phyloP scores from a whole-genome alignment of 2,888 invertebrate species.

The Lepidocyrtoides sp. region DNA sequence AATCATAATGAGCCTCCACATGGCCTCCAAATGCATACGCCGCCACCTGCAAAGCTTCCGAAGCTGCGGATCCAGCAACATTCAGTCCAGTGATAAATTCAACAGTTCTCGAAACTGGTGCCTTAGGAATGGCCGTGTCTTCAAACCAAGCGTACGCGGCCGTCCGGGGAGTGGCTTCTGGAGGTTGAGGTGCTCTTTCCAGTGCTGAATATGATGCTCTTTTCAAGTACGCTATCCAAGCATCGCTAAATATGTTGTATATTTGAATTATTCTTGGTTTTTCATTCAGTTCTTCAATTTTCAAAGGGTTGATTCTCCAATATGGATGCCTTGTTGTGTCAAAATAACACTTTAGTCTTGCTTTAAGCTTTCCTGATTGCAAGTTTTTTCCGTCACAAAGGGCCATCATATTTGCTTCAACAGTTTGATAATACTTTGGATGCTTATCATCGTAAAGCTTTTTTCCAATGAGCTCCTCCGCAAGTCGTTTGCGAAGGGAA shows the following conservation, averaged over 20 bases:
- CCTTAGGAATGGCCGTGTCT: slow-evolving; percentile 76
- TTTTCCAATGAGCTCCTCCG: slow-evolving; percentile 45
- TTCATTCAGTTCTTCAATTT: slow-evolving; percentile 74
- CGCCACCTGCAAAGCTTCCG: slow-evolving; percentile 83
- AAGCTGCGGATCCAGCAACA: slow-evolving; percentile 77
- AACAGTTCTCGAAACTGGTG: slow-evolving; percentile 77
- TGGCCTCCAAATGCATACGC: slow-evolving; percentile 85
- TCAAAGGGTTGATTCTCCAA: slow-evolving; percentile 79
- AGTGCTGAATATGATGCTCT: slow-evolving; percentile 68
- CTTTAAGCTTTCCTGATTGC: slow-evolving; percentile 63
- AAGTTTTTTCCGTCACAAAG: slow-evolving; percentile 74
- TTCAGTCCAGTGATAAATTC: slow-evolving; percentile 83
- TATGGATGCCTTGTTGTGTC: slow-evolving; percentile 69
- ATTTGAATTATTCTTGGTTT: slow-evolving; percentile 75
- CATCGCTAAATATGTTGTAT: slow-evolving; percentile 80
- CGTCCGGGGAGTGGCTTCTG: slow-evolving; percentile 81
- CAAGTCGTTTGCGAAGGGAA: slow-evolving; percentile 37
- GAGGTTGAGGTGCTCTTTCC: slow-evolving; percentile 79
- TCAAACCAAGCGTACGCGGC: slow-evolving; percentile 84
- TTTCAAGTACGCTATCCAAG: slow-evolving; percentile 81
- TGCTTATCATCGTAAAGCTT: slow-evolving; percentile 50
- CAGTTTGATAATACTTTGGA: slow-evolving; percentile 56
- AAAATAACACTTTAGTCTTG: slow-evolving; percentile 75
- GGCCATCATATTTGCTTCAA: slow-evolving; percentile 60
- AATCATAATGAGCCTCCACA: slow-evolving; percentile 83